phyloP scores from a whole-genome alignment of 1,140 invertebrate genomes.

The Pachypsylla venusta region DNA sequence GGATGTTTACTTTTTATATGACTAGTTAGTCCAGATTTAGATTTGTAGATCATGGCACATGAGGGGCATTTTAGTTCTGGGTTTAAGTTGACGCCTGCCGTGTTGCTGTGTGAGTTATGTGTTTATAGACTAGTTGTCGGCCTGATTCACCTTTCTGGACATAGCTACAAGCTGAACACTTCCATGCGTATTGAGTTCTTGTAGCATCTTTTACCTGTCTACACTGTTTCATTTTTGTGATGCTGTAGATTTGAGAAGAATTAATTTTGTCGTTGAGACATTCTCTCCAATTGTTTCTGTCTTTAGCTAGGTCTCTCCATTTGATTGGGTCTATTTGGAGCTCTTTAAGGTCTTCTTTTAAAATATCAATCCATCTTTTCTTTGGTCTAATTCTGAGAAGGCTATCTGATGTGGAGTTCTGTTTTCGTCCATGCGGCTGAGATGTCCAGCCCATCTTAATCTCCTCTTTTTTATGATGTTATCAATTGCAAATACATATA shows the following conservation, averaged over 20 bases:
- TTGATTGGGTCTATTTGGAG: background rate
- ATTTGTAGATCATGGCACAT: background rate
- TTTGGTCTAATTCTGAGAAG: background rate
- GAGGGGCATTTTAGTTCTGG: background rate
- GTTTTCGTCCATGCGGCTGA: conserved; percentile 27
- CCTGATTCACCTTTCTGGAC: background rate
- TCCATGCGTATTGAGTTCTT: background rate
- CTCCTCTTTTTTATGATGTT: background rate
- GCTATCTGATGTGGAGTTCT: conserved; percentile 24
- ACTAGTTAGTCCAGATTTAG: background rate
- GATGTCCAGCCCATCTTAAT: background rate
- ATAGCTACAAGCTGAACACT: background rate
- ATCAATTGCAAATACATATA: no score
- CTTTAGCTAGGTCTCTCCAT: background rate
- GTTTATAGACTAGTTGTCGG: background rate
- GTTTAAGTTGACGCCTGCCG: background rate
- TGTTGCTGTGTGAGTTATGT: background rate
- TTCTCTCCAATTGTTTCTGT: background rate
- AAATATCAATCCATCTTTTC: background rate
- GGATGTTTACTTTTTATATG: no score
- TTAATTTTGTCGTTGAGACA: background rate
- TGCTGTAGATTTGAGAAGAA: background rate
- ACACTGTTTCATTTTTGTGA: background rate
- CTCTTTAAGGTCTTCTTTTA: background rate
- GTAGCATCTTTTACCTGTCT: background rate